Evolutionary conservation across 1,140 invertebrate genomes (phyloP).

Genomic region (Leptestheria dahalacensis): DNA sequence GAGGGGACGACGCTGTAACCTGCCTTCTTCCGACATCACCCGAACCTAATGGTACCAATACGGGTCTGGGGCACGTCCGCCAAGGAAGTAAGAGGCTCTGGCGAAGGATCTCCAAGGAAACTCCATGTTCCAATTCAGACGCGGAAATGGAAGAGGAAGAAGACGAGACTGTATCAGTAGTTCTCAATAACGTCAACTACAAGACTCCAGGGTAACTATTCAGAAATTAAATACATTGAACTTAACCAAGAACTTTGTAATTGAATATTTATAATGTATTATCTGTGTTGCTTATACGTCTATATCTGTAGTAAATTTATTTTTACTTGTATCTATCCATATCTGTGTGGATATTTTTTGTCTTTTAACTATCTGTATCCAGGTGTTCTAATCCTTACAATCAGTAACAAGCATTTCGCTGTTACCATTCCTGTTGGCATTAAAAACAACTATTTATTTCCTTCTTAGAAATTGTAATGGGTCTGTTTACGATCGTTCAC

Average conservation of each 20-base stretch:
- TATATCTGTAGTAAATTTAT: no score
- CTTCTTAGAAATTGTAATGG: slow-evolving; percentile 17
- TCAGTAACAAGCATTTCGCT: no score
- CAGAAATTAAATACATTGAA: no score
- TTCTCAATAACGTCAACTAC: slow-evolving; percentile 41
- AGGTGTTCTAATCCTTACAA: no score
- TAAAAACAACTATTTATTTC: background rate
- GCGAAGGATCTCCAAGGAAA: background rate
- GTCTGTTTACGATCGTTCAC: slow-evolving; percentile 45
- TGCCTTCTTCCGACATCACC: background rate
- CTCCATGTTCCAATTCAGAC: slow-evolving; percentile 29
- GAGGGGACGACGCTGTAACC: background rate
- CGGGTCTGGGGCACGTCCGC: background rate
- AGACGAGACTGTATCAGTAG: slow-evolving; percentile 27
- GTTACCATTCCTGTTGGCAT: no score
- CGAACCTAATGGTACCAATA: background rate
- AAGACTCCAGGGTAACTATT: slow-evolving; percentile 11
- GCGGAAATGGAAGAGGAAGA: slow-evolving; percentile 29
- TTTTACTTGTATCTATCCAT: no score
- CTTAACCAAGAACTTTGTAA: no score
- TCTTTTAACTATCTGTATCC: no score
- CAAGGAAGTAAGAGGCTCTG: slow-evolving; percentile 12
- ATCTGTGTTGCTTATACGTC: no score
- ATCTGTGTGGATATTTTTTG: no score
- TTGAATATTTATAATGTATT: no score